A percentile compares a stretch with the other conserved stretches of the same genome.
Conservation (phyloP, 2,888 invertebrate species). For the Lasioglossum malachurum region DNA sequence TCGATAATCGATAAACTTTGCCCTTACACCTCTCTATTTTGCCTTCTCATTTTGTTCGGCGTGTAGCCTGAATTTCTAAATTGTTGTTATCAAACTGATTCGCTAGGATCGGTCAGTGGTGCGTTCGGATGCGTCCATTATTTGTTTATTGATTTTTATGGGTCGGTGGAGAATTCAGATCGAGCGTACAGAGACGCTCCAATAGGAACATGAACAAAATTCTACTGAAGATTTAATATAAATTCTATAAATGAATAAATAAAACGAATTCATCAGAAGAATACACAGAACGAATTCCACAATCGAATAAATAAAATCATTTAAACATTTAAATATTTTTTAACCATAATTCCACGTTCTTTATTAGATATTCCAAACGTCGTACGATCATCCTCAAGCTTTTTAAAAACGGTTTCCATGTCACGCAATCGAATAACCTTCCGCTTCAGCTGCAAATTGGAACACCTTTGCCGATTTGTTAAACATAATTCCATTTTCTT, state of each 20-base stretch:
- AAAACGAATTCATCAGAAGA: background rate
- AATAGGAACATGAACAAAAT: background rate
- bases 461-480: background rate
- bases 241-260: background rate
- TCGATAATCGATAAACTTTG: slow-evolving; percentile 4
- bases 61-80: background rate
- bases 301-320: background rate
- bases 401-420: background rate
- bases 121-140: background rate
- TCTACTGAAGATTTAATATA: no score
- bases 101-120: background rate
- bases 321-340: background rate
- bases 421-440: background rate
- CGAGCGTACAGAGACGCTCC: background rate
- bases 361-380: background rate
- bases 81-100: background rate
- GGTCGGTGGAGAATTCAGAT: background rate
- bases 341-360: no score
- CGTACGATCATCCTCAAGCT: background rate
- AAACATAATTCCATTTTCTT: background rate
- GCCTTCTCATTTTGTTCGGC: background rate
- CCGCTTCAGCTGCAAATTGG: background rate
- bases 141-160: background rate
- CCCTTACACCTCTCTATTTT: background rate
- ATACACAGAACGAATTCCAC: background rate